Evolutionary conservation across 2,888 invertebrate genomes (phyloP), one percentile per base, ranked within the genome.

Genomic region (Sabellastarte sp.): DNA sequence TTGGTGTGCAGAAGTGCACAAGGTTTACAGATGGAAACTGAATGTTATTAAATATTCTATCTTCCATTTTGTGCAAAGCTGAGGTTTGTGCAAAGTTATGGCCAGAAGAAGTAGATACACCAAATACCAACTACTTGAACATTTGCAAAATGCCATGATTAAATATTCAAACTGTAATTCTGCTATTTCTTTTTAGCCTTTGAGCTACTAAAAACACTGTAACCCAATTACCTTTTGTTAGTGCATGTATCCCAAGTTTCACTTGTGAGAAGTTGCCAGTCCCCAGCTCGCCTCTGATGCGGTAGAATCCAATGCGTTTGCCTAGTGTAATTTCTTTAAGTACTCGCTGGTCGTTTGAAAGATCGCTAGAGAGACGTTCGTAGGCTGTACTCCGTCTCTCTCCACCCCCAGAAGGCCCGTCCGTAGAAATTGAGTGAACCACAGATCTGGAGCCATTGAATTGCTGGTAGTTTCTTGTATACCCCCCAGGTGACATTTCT

Each of bases 191-290:
- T 20, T 41, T 41, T 41, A 10, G 41, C 41, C 41, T n/a, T n/a
- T n/a, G n/a, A n/a, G n/a, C n/a, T n/a, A n/a, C n/a, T n/a, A n/a
- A n/a, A n/a, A n/a, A n/a, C n/a, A n/a, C n/a, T 53, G 28, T 53
- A 31, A 56, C n/a, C 10, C 1, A 55, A 64, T 76, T 77, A 89
- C 91, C 91, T 87, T 89, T 88, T 41, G 90, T 90, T 66, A 91
- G 83, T 69, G 89, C 88, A 83, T 92, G 91, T 59, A 89, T 87
- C 55, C 89, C 91, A 75, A 91, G 84, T 81, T 90, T 90, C 74
- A 92, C 91, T 83, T 90, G 89, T 53, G 91, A 90, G 84, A 91
- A 92, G 83, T 91, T 92, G 59, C 91, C 91, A 72, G 87, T 87
- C 32, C 91, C 91, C 63, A 91, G 87, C 79, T 91, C 91, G 70